These are phyloP conservation scores for Apotomis turbidana DNA, from an alignment of 2,888 invertebrate genomes.

Conservation along the genomic window DNA sequence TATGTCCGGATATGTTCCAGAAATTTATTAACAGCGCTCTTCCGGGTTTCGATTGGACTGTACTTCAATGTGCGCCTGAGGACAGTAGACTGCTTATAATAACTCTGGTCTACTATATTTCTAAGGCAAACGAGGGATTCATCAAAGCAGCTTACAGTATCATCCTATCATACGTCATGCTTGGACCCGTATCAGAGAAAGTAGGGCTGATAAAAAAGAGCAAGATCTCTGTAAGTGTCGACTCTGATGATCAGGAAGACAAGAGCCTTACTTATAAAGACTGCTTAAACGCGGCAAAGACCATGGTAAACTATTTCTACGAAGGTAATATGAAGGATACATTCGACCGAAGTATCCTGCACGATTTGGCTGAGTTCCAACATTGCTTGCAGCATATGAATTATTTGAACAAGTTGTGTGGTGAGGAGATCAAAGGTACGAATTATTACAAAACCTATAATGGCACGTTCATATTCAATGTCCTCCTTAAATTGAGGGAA, in stretches of 20 bases:
- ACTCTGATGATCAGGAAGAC: conserved; percentile 3
- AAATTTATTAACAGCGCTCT: conserved; percentile 28
- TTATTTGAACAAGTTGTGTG: conserved; percentile 55
- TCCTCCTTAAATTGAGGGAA: conserved; percentile 43
- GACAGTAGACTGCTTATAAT: conserved; percentile 46
- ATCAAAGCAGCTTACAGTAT: conserved; percentile 48
- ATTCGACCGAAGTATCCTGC: conserved; percentile 48
- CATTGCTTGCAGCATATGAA: conserved; percentile 59
- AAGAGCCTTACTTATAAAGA: conserved; percentile 30
- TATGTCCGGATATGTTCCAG: conserved; percentile 9
- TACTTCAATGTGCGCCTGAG: conserved; percentile 39
- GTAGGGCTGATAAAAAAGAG: conserved; percentile 46
- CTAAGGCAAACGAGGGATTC: conserved; percentile 46
- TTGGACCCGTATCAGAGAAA: conserved; percentile 45
- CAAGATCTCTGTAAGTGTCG: conserved; percentile 31
- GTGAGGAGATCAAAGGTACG: conserved; percentile 46
- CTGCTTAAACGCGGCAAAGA: conserved; percentile 41
- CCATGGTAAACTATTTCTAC: conserved; percentile 46
- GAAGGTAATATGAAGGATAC: conserved; percentile 34
- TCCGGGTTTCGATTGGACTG: conserved; percentile 42
- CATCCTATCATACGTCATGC: conserved; percentile 47
- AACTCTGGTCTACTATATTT: conserved; percentile 50
- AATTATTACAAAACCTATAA: conserved; percentile 50
- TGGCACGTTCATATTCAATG: conserved; percentile 53
- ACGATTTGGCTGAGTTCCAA: conserved; percentile 54